Evolutionary conservation across 2,113 vertebrate species (phyloP).

Genomic region (Leiothrix lutea): DNA sequence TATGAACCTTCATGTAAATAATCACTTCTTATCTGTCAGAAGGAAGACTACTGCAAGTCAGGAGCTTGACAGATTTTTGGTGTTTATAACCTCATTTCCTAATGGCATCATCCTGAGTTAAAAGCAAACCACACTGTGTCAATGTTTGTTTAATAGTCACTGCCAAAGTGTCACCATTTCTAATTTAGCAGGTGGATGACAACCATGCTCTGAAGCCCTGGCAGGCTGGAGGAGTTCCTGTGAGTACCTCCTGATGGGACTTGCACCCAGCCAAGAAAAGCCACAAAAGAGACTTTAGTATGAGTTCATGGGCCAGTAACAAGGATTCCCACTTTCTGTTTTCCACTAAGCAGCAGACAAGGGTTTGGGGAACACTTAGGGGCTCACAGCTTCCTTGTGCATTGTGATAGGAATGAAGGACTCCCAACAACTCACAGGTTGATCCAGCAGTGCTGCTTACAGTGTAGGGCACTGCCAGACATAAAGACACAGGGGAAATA

Average conservation of each 20-base stretch:
- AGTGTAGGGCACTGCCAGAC: rapidly evolving
- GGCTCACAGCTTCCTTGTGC: not conserved
- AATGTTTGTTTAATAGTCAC: not conserved
- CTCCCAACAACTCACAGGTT: not conserved
- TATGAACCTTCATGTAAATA: not conserved
- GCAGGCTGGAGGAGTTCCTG: not conserved
- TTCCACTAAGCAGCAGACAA: not conserved
- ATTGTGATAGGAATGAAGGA: not conserved
- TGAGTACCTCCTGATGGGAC: not conserved
- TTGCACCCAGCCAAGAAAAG: not conserved
- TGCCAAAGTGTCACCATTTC: not conserved
- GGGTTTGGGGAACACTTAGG: not conserved
- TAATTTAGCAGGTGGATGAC: not conserved
- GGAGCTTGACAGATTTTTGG: constrained; percentile 1
- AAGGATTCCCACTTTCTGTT: not conserved
- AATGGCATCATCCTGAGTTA: not conserved
- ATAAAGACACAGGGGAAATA: not conserved
- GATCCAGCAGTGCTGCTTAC: rapidly evolving
- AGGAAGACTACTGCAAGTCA: constrained; percentile 1
- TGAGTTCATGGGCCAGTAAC: not conserved
- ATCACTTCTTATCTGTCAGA: not conserved
- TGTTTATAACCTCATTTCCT: constrained; percentile 28
- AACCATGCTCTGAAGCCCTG: not conserved
- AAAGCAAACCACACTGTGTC: not conserved
- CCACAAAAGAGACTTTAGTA: not conserved